phyloP scores from a whole-genome alignment of 2,888 invertebrate genomes.

The Lordiphosa fenestrarum region DNA sequence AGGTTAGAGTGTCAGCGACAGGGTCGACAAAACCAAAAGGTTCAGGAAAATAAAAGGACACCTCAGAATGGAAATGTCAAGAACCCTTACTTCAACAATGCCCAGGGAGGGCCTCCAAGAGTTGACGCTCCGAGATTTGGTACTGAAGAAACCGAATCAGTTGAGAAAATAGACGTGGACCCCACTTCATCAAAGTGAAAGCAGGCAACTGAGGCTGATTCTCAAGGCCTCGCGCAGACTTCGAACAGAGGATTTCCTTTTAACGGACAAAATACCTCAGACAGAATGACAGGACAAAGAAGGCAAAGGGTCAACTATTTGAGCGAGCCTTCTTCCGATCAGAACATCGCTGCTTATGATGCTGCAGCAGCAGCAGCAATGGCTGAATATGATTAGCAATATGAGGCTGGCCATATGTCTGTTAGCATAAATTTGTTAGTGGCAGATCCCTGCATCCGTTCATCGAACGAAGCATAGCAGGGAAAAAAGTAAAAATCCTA shows the following conservation, averaged over 20 bases:
- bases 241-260: background rate
- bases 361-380: background rate
- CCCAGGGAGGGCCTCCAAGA: too few species aligned
- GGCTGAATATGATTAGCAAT: conserved; percentile 1
- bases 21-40: background rate
- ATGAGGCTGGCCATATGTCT: background rate
- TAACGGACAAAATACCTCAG: background rate
- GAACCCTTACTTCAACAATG: too few species aligned
- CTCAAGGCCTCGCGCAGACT: too few species aligned
- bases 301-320: conserved; percentile 13
- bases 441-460: conserved; percentile 21
- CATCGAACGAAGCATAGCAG: conserved; percentile 17
- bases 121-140: background rate
- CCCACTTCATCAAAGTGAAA: conserved; percentile 1
- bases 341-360: background rate
- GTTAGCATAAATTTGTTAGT: conserved; percentile 16
- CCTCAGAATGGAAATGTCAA: too few species aligned
- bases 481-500: background rate
- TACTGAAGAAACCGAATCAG: background rate
- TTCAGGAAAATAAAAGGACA: background rate
- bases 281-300: conserved; percentile 1
- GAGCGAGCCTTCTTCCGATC: background rate
- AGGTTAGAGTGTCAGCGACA: background rate
- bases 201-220: conserved; percentile 1
- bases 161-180: conserved; percentile 3